These are phyloP conservation scores for Coluber constrictor DNA, from an alignment of 2,797 vertebrate genomes.

Conservation along the genomic window DNA sequence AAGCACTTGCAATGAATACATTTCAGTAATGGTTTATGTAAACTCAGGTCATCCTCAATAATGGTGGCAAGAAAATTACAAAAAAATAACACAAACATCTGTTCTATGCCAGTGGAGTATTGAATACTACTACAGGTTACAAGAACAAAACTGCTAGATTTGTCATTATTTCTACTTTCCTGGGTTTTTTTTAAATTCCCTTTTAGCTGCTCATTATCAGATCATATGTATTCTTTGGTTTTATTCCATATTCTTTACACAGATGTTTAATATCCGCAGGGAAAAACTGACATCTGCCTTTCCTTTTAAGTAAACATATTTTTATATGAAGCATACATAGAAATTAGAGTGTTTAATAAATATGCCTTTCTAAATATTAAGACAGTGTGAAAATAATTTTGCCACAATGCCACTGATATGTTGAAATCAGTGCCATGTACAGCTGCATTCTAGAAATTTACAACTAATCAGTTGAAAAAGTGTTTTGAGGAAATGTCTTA, in stretches of 20 bases:
- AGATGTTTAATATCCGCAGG: conserved; percentile 11
- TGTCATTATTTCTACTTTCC: neutral
- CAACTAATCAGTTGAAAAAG: neutral
- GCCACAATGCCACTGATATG: neutral
- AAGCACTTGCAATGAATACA: neutral
- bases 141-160: neutral
- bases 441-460: neutral
- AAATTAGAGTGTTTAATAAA: conserved; percentile 25
- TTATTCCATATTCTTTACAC: neutral
- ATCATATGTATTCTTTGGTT: neutral
- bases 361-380: neutral
- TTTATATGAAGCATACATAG: neutral
- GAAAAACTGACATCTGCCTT: conserved; percentile 3
- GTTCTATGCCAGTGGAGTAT: neutral
- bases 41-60: neutral
- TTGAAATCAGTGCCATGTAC: neutral
- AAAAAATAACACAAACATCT: neutral
- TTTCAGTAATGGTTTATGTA: neutral
- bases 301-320: conserved; percentile 8
- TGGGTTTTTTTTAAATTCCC: neutral
- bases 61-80: neutral
- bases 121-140: neutral
- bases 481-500: neutral
- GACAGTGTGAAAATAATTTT: neutral
- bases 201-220: neutral